Conservation (phyloP, 2,888 invertebrate genomes). For the Sminthurides aquaticus region DNA sequence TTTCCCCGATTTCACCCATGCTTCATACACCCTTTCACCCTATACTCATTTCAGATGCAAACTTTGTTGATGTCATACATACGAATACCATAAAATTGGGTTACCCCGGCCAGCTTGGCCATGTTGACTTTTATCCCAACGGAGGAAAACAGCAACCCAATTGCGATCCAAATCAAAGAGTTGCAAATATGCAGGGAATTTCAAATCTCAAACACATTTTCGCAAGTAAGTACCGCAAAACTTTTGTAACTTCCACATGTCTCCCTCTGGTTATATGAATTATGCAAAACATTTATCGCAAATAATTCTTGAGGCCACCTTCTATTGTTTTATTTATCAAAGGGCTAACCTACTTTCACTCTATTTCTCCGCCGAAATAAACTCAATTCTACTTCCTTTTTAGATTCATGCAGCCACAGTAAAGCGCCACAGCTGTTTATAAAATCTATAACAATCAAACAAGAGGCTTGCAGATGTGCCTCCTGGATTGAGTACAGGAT, state of each 20-base stretch:
- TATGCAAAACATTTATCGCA: too few species aligned
- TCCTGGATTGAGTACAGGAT: constrained; percentile 9
- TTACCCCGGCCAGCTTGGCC: constrained; percentile 16
- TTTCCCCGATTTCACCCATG: too few species aligned
- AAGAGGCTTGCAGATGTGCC: constrained; percentile 13
- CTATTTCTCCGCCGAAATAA: too few species aligned
- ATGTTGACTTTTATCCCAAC: constrained; percentile 18
- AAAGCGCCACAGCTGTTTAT: constrained; percentile 7
- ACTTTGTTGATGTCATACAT: constrained; percentile 16
- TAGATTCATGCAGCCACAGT: constrained; percentile 15
- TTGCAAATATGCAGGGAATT: constrained; percentile 5
- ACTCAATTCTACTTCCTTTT: too few species aligned
- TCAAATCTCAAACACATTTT: constrained; percentile 2
- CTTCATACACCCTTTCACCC: not conserved
- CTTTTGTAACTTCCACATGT: too few species aligned
- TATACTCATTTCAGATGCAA: constrained; percentile 5
- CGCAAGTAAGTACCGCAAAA: constrained; percentile 1
- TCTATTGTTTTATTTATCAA: too few species aligned
- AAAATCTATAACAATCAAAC: constrained; percentile 11
- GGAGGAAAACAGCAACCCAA: constrained; percentile 13
- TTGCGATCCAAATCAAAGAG: constrained; percentile 9
- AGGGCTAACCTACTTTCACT: not conserved
- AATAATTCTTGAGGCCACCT: too few species aligned
- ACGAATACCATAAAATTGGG: constrained; percentile 10
- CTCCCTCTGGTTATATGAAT: too few species aligned